These are phyloP conservation scores for Drosophila affinis DNA, from an alignment of 2,888 invertebrate species.

Conservation along the genomic window DNA sequence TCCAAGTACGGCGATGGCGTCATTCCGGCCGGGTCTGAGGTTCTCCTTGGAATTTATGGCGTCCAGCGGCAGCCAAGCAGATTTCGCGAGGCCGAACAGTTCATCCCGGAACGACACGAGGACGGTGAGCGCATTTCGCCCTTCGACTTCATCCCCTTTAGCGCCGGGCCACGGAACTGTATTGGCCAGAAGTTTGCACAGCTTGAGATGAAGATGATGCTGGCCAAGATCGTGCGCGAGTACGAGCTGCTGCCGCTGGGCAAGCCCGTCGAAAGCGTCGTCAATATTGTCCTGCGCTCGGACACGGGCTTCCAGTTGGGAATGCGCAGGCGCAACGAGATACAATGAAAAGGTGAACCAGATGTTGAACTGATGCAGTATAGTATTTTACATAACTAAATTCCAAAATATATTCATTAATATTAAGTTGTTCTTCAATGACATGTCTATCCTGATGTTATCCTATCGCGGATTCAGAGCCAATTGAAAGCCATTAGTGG, in stretches of 20 bases:
- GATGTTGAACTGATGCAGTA: too few species aligned
- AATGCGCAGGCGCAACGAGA: constrained; percentile 42
- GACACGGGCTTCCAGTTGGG: constrained; percentile 73
- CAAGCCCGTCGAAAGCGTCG: constrained; percentile 53
- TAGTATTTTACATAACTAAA: too few species aligned
- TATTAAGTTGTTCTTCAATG: not conserved
- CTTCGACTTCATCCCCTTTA: constrained; percentile 76
- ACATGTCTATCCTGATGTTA: not conserved
- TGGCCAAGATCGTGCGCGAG: constrained; percentile 69
- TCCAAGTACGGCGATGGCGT: constrained; percentile 57
- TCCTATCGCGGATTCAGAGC: constrained; percentile 47
- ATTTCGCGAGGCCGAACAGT: constrained; percentile 63
- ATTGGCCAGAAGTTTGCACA: constrained; percentile 80
- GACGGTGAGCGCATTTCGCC: constrained; percentile 43
- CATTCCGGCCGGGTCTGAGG: constrained; percentile 71
- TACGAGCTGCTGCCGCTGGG: constrained; percentile 75
- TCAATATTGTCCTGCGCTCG: constrained; percentile 74
- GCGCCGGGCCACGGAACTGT: constrained; percentile 84
- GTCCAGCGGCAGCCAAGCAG: constrained; percentile 42
- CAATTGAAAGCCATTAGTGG: constrained; percentile 67
- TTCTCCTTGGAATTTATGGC: constrained; percentile 61
- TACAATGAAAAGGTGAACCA: not conserved
- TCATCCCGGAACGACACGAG: constrained; percentile 74
- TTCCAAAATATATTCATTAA: not conserved
- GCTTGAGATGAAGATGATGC: constrained; percentile 73